Percentiles rank a stretch among this genome's conserved stretches.
Evolutionary conservation across 1,140 invertebrate species (phyloP).

Genomic region (Drosophila punjabiensis): DNA sequence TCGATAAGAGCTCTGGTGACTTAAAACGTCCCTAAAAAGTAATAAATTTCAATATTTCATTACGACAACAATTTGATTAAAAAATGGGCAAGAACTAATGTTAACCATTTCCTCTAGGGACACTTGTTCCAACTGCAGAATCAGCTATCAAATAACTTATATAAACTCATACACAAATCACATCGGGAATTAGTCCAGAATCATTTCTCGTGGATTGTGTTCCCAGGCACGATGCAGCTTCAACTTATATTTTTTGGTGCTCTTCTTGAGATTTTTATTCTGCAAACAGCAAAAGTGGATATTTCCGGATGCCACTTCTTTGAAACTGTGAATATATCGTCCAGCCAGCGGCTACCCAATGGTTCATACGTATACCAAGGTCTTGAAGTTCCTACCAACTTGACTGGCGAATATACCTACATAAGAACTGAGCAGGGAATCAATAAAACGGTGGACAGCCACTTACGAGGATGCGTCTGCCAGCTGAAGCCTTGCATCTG

Average conservation of each 20-base stretch:
- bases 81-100: not conserved
- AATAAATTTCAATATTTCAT: not conserved
- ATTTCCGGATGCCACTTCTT: not conserved
- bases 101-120: not conserved
- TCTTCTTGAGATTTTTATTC: not conserved
- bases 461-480: not conserved
- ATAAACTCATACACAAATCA: not conserved
- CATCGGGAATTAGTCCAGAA: not conserved
- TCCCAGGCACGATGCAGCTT: not conserved
- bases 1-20: not conserved
- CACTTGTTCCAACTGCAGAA: not conserved
- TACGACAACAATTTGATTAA: not conserved
- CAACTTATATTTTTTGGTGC: not conserved
- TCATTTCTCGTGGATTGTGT: not conserved
- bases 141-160: not conserved
- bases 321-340: slow-evolving; percentile 2
- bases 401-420: not conserved
- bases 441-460: not conserved
- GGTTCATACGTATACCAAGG: not conserved
- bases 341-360: not conserved
- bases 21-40: not conserved
- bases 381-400: not conserved
- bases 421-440: not conserved
- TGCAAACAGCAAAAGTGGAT: not conserved
- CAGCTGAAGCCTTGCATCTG: not conserved